A percentile compares a stretch with the other conserved stretches of the same genome.
These are phyloP conservation scores for Centropus bengalensis DNA, from an alignment of 2,113 vertebrate genomes.

Conservation along the genomic window DNA sequence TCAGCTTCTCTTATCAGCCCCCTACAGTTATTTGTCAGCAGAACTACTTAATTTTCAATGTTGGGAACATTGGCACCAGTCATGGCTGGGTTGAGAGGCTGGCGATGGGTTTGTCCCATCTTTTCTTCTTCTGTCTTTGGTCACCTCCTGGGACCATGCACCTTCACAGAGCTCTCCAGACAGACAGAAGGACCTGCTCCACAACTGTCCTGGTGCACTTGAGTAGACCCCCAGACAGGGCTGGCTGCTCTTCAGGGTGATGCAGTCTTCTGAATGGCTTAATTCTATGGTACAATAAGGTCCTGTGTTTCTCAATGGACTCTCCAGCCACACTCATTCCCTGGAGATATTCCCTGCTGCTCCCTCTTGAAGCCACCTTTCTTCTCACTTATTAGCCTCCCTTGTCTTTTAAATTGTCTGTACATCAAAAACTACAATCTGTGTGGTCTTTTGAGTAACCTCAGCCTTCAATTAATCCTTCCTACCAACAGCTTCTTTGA, in stretches of 20 bases:
- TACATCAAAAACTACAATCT: neutral
- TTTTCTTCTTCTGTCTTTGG: neutral
- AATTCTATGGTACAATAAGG: neutral
- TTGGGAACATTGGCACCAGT: neutral
- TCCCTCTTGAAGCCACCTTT: neutral
- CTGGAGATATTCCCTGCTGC: neutral
- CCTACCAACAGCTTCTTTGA: neutral
- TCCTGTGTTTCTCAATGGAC: neutral
- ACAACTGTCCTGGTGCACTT: neutral
- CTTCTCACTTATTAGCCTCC: neutral
- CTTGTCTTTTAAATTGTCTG: neutral
- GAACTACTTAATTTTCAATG: fast-evolving
- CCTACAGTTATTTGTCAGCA: neutral
- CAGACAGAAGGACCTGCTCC: neutral
- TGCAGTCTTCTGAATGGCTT: neutral
- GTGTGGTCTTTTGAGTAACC: neutral
- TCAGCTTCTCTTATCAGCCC: neutral
- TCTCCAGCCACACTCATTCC: neutral
- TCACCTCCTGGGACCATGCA: neutral
- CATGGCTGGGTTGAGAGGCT: neutral
- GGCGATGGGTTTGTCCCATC: neutral
- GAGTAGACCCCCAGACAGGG: neutral
- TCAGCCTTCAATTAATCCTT: neutral
- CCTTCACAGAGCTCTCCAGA: neutral
- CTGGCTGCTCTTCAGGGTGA: neutral